Evolutionary conservation across 2,888 invertebrate species (phyloP), one percentile per base, ranked within the genome.

Genomic region (Magallana nippona): DNA sequence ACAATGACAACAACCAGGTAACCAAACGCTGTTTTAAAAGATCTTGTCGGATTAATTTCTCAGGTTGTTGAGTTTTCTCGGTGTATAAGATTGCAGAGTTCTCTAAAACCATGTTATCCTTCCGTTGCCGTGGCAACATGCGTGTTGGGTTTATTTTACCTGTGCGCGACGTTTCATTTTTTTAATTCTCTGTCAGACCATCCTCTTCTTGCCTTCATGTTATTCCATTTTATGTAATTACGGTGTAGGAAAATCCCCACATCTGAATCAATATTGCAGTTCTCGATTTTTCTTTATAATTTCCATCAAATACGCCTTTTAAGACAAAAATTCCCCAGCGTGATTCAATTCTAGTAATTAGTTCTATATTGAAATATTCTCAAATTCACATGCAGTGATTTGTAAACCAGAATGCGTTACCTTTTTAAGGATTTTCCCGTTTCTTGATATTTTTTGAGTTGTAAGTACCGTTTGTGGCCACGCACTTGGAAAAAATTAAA

Each of bases 221-320:
- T 71, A 71, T 71, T 22, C 15, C 27, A 44, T 44, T 44, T 44
- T 44, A 71, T 27, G 71, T 71, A 71, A 71, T 71, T 71, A 71
- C 27, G 27, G 71, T 71, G 32, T 71, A 71, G 22, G 27, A 22
- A 32, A 22, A 11, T 71, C 32, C 32, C 15, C 10, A 22, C 22
- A 22, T 71, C 71, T 27, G 32, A 19, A 71, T 71, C 71, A 71
- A 71, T 71, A 71, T 27, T 32, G 32, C 71, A 71, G 2, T 15
- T 22, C 71, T 71, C 15, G 32, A 27, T 17, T 27, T 27, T 27
- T 27, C 27, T 22, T 13, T 27, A 71, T 71, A 71, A 71, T 44
- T 44, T 44, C 44, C 44, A 5, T 44, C 44, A 44, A 44, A 44
- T 44, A 44, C 44, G 44, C 8, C 44, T 3, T 44, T 44, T 44